These are phyloP conservation scores for Drosophila borborema DNA, from an alignment of 2,888 invertebrate species.

Conservation along the genomic window DNA sequence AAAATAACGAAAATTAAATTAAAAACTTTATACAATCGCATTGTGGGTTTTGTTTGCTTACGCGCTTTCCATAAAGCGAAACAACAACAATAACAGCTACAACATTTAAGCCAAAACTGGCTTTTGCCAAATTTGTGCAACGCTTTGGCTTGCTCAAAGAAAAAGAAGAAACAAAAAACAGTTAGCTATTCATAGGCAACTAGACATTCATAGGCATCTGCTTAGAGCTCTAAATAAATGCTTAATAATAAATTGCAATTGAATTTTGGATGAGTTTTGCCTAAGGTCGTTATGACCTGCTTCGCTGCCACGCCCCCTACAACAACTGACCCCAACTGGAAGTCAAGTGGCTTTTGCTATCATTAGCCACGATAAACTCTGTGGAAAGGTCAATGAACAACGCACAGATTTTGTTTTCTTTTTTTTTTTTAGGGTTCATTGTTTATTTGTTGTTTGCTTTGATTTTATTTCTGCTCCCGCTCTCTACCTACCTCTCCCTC, in stretches of 20 bases:
- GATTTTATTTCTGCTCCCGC: conserved; percentile 36
- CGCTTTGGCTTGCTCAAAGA: conserved; percentile 36
- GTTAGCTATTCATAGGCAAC: conserved; percentile 41
- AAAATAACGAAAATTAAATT: conserved; percentile 50
- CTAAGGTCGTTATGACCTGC: background rate
- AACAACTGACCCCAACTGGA: background rate
- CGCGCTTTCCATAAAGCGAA: conserved; percentile 59
- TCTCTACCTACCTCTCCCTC: conserved; percentile 11
- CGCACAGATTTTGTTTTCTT: conserved; percentile 37
- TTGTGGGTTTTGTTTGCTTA: conserved; percentile 28
- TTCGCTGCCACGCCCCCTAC: background rate
- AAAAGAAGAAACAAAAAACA: conserved; percentile 22
- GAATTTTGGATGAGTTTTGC: conserved; percentile 4
- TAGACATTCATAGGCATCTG: conserved; percentile 25
- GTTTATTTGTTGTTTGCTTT: conserved; percentile 59
- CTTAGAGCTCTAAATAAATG: conserved; percentile 19
- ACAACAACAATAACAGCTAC: conserved; percentile 22
- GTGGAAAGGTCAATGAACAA: conserved; percentile 65
- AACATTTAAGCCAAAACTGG: conserved; percentile 46
- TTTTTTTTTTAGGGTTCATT: conserved; percentile 65
- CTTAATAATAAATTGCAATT: conserved; percentile 45
- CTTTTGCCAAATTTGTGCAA: conserved; percentile 69
- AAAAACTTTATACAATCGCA: conserved; percentile 53
- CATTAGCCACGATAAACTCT: conserved; percentile 57
- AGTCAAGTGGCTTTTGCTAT: conserved; percentile 53